Base-by-base conservation (phyloP, 35 echinoderm and acorn worm genomes). In the Eucidaris tribuloides region DNA sequence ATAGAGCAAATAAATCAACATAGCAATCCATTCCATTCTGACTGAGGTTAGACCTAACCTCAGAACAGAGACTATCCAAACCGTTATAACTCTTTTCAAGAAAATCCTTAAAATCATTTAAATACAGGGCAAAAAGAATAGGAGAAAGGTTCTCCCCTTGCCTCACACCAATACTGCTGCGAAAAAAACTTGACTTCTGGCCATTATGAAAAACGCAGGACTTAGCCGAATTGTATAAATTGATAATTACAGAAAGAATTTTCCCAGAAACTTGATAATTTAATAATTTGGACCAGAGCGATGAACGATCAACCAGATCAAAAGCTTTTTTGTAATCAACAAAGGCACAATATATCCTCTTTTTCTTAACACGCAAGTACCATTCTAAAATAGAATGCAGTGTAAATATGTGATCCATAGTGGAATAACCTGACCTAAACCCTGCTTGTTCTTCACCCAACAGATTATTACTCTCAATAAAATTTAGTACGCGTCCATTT, bases 271-370 rank as follows among this genome's bases (percentile, higher is more conserved):
- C 80, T 81, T 70, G 55, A 81, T 64, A 50, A 14, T 14, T 56
- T 9, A 86, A 81, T 7, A 92, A 72, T 64, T 92, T 90, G 61
- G 46, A 77, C 81, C 81, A 90, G 2, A 84, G 70, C 17, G 62
- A 79, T 1, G 88, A 48, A 48, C 88, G 81, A 46, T 86, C 72
- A 28, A 92, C 57, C 27, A 77, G 45, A 58, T 86, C 90, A 77
- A 92, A 86, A 15, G 77, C 46, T 72, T 92, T 92, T 86, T 52
- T 82, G 50, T 87, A 87, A 35, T 92, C 90, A 27, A 92, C 87
- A 49, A 87, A 87, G 18, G 89, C 77, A 57, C 62, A 65, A 27
- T 65, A 65, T n/a, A 65, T 31, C 24, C 17, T 65, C 35, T 65
- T 65, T 7, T 65, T 65, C 62, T 6, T 65, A 17, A 31, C 15